Base-by-base conservation (phyloP, 2,797 vertebrate genomes). In the Liasis olivaceus region DNA sequence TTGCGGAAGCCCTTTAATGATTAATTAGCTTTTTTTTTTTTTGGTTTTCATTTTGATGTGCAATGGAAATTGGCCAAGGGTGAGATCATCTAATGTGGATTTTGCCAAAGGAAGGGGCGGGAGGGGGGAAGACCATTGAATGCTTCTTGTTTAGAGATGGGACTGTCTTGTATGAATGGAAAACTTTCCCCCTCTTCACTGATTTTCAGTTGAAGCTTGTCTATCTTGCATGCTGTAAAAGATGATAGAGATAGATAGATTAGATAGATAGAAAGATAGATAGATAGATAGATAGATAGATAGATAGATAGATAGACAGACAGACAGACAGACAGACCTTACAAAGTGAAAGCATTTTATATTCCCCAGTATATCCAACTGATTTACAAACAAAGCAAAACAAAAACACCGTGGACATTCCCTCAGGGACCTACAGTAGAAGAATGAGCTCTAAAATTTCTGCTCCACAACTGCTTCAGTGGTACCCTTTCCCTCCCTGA, bases 11-110 rank as follows among this genome's bases (percentile, higher is more conserved):
- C 14, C 4, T 62, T 95, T 89, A 54, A n/a, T 85, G 90, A 93
- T 93, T 94, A 91, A 93, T 88, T 20, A 93, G 92, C 92, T 93
- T 89, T 26, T 88, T 42, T 69, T 36, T 36, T 84, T 36, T 42
- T 84, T 36, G 85, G 89, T 66, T 86, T 90, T 92, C 58, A 84
- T 92, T 94, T 58, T 87, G 87, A 96, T 95, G 95, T 20, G 91
- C 5, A 51, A 20, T 93, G 86, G 94, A 87, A 93, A 87, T 9
- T 86, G 11, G 13, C 64, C 89, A 89, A 85, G 93, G 95, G 90
- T 92, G 91, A 56, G 94, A 94, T 66, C 62, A 94, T 88, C 64
- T 95, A 92, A 94, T 72, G 90, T 8, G 13, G 2, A 12, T 20
- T 88, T 69, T n/a, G 92, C 92, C 93, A 95, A 93, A 91, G 4